Base-by-base conservation (phyloP, 2,113 vertebrate genomes). In the Cololabis saira region DNA sequence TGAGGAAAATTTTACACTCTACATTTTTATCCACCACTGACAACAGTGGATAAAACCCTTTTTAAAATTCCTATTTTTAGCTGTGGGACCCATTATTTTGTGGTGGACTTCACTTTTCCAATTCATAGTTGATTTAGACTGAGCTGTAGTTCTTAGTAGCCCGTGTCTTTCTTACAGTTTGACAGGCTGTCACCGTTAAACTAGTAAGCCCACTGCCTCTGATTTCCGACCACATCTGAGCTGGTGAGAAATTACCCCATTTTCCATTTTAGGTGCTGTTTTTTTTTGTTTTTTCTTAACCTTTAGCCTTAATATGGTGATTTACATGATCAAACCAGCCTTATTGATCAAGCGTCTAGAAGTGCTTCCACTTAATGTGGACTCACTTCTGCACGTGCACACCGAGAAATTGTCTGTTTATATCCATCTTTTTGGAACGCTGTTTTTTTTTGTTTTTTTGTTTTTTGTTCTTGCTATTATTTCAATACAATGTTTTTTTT, bases 181-280 rank as follows among this genome's bases (percentile, higher is more conserved):
- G 66, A 86, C 87, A 80, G 83, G 52, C 61, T 49, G 51, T 62
- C 51, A 45, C 63, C 52, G 67, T 16, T 12, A 12, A 74, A 24
- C 66, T 42, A 0, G 49, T 1, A 45, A 71, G 19, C n/a, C n/a
- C n/a, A n/a, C n/a, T n/a, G 70, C 63, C 48, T 49, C 69, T 67
- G 70, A 18, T 77, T 81, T 84, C 49, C 30, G 14, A 77, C 65
- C 78, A 74, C 81, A 64, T 83, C 69, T 64, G 63, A 74, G 58
- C 82, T 13, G 82, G 79, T 75, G 61, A 83, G 78, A 71, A 66
- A 75, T 44, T 2, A 45, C 51, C 7, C 33, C 45, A 13, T 18
- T 8, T 66, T 65, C 33, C 19, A 40, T 24, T n/a, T 44, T 14
- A 10, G 10, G 18, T 21, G 57, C 62, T 30, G 12, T 24, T 55